Evolutionary conservation across 2,888 invertebrate genomes (phyloP), one percentile per base, ranked within the genome.

Genomic region (Amblyjoppa proteus): DNA sequence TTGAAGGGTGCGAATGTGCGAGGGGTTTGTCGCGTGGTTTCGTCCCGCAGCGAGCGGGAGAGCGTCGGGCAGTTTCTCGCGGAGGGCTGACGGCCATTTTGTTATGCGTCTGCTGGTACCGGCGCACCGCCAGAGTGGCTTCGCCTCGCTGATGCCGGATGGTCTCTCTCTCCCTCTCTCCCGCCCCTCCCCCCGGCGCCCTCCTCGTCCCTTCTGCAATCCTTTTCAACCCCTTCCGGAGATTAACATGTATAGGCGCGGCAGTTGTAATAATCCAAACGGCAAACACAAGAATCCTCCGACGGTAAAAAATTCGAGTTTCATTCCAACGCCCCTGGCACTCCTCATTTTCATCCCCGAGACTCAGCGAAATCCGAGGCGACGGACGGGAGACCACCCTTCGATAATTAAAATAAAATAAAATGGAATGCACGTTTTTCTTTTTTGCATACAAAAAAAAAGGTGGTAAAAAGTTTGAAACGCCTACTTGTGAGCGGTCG

Each of bases 141-240:
- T 76, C 78, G 82, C 68, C 66, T 77, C 76, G 69, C 61, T 69
- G 56, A 53, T 71, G 76, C 53, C 61, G 61, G 61, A 61, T 56
- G 76, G 76, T 53, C 81, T 74, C 80, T 81, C 56, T 76, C 45
- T 73, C 73, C 13, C 45, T 45, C 49, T 16, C 68, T 13, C 58
- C 58, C 41, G 25, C 25, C 66, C 31, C 45, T 28, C 58, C 66
- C 66, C 53, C 69, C 74, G 53, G 38, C 73, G 16, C 53, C 38
- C 25, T 70, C 71, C 85, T 85, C 81, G 75, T 66, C 58, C 85
- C 81, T 76, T 81, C 64, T 74, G 28, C 41, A 75, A 58, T 81
- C 85, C 85, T 86, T 83, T 85, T 85, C 74, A 85, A 85, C 75
- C 84, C 83, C 87, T 84, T 78, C 85, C 66, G 73, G 41, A 81